A percentile compares a stretch with the other conserved stretches of the same genome.
Conservation (phyloP, 2,797 vertebrate genomes). For the Sylvia borin region DNA sequence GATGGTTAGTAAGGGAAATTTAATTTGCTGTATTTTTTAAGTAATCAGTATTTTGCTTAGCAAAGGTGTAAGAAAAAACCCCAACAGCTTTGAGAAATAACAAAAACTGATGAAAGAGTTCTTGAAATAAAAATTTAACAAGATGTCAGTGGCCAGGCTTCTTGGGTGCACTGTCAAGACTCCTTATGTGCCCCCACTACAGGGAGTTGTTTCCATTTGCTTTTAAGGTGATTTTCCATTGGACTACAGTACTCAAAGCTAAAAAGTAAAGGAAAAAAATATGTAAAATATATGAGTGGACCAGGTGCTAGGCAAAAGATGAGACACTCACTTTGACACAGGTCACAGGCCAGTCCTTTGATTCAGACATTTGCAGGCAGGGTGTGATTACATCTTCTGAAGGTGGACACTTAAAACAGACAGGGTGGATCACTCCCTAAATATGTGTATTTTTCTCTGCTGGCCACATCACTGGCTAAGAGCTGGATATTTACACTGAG, state of each 20-base stretch:
- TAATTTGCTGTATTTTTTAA: neutral
- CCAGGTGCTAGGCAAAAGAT: neutral
- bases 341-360: neutral
- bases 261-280: neutral
- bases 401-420: neutral
- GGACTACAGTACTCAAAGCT: neutral
- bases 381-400: neutral
- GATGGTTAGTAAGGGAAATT: neutral
- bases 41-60: neutral
- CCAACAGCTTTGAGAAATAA: neutral
- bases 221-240: neutral
- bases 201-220: neutral
- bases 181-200: accelerated
- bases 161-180: neutral
- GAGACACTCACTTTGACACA: neutral
- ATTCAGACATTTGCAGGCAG: neutral
- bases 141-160: neutral
- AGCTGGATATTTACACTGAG: neutral
- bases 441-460: neutral
- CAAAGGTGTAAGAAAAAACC: neutral
- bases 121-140: neutral
- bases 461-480: neutral
- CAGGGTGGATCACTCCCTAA: neutral
- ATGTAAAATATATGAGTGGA: neutral
- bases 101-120: neutral